Conservation (phyloP, 2,113 vertebrate genomes). For the Nesoenas mayeri region DNA sequence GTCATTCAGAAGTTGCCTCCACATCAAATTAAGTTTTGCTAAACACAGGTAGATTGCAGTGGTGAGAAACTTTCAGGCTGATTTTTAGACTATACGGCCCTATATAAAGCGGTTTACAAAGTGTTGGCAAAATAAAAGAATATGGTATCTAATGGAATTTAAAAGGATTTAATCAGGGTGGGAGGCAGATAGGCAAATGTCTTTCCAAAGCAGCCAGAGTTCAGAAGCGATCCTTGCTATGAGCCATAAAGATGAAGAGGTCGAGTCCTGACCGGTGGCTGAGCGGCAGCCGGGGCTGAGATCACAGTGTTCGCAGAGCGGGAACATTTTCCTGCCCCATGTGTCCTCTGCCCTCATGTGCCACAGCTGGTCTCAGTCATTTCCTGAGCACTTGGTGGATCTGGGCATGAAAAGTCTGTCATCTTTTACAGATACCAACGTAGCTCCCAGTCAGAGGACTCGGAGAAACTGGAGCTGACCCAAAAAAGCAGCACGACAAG, state of each 20-base stretch:
- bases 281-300: not conserved
- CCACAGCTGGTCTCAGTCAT: not conserved
- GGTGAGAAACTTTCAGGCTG: not conserved
- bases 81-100: not conserved
- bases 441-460: not conserved
- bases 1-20: conserved; percentile 41
- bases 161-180: not conserved
- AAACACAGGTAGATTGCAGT: not conserved
- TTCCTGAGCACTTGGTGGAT: not conserved
- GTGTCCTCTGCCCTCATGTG: fast-evolving
- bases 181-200: not conserved
- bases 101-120: not conserved
- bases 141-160: not conserved
- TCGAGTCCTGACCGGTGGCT: not conserved
- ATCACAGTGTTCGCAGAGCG: not conserved
- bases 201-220: not conserved
- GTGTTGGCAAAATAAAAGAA: not conserved
- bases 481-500: not conserved
- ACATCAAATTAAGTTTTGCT: conserved; percentile 44
- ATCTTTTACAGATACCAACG: not conserved
- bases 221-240: not conserved
- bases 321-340: fast-evolving
- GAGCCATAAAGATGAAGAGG: not conserved
- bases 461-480: fast-evolving
- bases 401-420: not conserved